Percentiles rank a stretch among this genome's conserved stretches.
Evolutionary conservation across 2,888 invertebrate species (phyloP).

Genomic region (Chelonus formosanus): DNA sequence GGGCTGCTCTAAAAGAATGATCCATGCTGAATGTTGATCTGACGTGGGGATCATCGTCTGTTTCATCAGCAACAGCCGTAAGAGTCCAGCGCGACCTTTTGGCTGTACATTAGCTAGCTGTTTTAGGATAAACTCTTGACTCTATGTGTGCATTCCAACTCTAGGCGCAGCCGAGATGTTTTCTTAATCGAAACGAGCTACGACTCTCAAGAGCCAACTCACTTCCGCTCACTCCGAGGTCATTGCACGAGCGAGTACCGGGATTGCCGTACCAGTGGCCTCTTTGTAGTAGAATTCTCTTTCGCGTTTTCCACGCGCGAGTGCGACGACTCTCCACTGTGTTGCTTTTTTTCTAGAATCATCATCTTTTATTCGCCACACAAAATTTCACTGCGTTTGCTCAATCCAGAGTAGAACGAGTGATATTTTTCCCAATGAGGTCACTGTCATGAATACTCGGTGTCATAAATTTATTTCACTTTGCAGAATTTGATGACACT

Average conservation of each 20-base stretch:
- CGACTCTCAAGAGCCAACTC: conserved; percentile 33
- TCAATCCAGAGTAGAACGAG: neutral
- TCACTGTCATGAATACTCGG: neutral
- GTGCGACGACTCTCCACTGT: conserved; percentile 10
- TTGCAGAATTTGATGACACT: conserved; percentile 18
- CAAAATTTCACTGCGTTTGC: conserved; percentile 11
- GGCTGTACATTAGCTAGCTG: no score
- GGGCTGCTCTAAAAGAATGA: conserved; percentile 33
- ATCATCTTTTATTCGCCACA: conserved; percentile 20
- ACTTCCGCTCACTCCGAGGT: conserved; percentile 46
- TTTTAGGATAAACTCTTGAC: no score
- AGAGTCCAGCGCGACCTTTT: neutral
- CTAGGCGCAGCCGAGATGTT: conserved; percentile 27
- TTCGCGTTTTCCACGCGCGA: conserved; percentile 28
- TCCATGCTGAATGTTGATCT: conserved; percentile 26
- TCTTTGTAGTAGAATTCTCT: conserved; percentile 33
- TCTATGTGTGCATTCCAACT: conserved; percentile 17
- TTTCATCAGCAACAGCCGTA: neutral
- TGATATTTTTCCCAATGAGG: no score
- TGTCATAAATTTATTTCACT: conserved; percentile 2
- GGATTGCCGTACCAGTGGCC: conserved; percentile 39
- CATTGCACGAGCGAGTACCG: conserved; percentile 44
- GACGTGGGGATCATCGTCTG: conserved; percentile 35
- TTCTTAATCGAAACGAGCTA: conserved; percentile 24
- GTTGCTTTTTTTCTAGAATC: conserved; percentile 5